Conservation (phyloP, 2,113 vertebrate species). For the Tauraco erythrolophus region DNA sequence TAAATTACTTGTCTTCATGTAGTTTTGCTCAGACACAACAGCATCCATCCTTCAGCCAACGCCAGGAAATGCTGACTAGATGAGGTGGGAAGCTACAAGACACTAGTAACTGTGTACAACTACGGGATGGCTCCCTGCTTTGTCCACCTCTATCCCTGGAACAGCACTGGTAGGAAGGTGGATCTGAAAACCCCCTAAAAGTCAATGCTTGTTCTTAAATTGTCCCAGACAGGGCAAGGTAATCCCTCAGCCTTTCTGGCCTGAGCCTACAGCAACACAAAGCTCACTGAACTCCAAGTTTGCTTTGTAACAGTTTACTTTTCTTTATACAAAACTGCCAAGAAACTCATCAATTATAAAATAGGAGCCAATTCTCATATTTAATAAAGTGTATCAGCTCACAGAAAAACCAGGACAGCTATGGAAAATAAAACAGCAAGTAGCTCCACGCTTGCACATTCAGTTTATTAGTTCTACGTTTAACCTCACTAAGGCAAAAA, state of each 20-base stretch:
- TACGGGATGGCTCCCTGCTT: not conserved
- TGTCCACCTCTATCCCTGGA: not conserved
- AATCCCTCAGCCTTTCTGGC: not conserved
- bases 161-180: not conserved
- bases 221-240: not conserved
- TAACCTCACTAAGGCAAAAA: not conserved
- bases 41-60: not conserved
- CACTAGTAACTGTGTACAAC: not conserved
- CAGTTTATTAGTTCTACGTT: not conserved
- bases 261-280: not conserved
- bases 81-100: not conserved
- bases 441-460: rapidly evolving
- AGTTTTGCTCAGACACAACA: not conserved
- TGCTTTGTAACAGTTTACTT: not conserved
- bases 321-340: not conserved
- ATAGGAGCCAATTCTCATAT: not conserved
- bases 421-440: not conserved
- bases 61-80: not conserved
- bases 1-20: not conserved
- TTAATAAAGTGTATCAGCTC: not conserved
- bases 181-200: not conserved
- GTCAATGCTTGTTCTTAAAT: not conserved
- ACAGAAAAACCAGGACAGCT: not conserved
- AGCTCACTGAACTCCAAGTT: not conserved
- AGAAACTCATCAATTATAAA: not conserved